phyloP scores from a whole-genome alignment of 1,140 invertebrate species.

The Reticulitermes speratus region DNA sequence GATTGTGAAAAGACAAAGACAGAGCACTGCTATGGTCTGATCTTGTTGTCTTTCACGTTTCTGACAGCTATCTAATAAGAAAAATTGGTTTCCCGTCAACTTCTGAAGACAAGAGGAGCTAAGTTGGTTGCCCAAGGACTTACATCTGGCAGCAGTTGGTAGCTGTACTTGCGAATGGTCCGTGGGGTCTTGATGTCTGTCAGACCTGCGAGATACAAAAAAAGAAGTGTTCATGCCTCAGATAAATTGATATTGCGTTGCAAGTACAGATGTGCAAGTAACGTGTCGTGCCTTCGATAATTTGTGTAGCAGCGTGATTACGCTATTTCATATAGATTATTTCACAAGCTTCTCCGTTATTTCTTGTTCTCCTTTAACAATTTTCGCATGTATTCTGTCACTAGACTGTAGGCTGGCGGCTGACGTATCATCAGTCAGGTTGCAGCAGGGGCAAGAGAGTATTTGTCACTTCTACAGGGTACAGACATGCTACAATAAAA shows the following conservation, averaged over 20 bases:
- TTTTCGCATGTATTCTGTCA: neutral
- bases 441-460: too few species aligned
- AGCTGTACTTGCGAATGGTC: neutral
- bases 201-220: neutral
- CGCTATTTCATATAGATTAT: neutral
- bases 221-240: neutral
- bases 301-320: neutral
- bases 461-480: too few species aligned
- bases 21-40: neutral
- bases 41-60: neutral
- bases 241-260: neutral
- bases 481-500: too few species aligned
- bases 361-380: neutral
- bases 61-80: constrained; percentile 9
- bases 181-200: neutral
- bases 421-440: too few species aligned
- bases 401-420: too few species aligned
- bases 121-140: neutral
- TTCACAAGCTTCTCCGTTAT: neutral
- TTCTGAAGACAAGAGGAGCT: neutral
- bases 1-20: neutral
- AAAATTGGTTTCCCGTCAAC: constrained; percentile 2
- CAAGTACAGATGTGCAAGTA: neutral
- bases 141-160: neutral
- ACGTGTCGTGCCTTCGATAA: neutral